Evolutionary conservation across 2,888 invertebrate species (phyloP).

Genomic region (Hybos culiciformis): DNA sequence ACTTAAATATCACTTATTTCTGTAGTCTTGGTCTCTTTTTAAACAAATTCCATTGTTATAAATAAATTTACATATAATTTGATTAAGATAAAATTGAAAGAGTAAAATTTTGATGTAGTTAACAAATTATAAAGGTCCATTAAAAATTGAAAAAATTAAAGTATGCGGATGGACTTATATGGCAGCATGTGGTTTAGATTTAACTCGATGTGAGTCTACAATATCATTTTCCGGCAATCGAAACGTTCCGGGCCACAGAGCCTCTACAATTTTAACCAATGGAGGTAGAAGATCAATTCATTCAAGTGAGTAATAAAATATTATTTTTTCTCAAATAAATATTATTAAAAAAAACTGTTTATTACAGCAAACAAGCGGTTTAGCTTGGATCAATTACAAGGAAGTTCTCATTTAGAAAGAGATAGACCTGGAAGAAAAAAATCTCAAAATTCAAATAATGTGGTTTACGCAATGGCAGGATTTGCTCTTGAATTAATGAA

Average conservation of each 20-base stretch:
- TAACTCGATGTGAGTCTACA: constrained; percentile 45
- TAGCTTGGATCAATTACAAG: constrained; percentile 6
- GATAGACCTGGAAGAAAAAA: constrained; percentile 23
- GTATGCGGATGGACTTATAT: constrained; percentile 94
- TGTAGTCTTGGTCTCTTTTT: too few species aligned
- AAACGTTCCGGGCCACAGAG: constrained; percentile 9
- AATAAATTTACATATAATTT: not conserved
- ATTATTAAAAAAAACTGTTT: not conserved
- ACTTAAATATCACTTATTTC: too few species aligned
- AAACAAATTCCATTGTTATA: too few species aligned
- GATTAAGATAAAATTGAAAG: not conserved
- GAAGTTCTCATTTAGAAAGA: constrained; percentile 2
- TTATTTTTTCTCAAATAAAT: not conserved
- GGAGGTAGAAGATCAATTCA: constrained; percentile 34
- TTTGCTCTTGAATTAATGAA: constrained; percentile 63
- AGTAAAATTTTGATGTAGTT: constrained; percentile 35
- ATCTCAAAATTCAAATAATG: constrained; percentile 30
- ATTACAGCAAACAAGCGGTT: constrained; percentile 34
- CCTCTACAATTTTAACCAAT: constrained; percentile 25
- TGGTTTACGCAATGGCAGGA: constrained; percentile 47
- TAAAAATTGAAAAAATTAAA: constrained; percentile 88
- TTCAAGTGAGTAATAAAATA: constrained; percentile 29
- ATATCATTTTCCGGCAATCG: constrained; percentile 6
- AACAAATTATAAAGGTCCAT: constrained; percentile 40
- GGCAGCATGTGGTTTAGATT: constrained; percentile 87